Evolutionary conservation across 1,140 invertebrate genomes (phyloP), one percentile per base, ranked within the genome.

Genomic region (Agrypnia vestita): DNA sequence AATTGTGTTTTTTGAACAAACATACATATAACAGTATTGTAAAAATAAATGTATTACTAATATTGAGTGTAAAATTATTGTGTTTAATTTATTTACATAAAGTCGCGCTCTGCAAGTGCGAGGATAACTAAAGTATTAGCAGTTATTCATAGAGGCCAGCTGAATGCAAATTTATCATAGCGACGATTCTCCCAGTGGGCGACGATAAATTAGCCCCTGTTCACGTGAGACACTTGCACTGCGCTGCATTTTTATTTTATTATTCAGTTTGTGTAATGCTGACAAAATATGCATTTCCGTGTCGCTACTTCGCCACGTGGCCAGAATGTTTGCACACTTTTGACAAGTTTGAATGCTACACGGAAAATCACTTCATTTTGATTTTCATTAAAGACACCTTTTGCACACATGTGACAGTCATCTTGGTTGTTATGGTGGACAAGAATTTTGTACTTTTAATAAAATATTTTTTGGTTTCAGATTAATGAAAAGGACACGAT

Each of bases 201-300:
- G 17, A 15, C 73, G 46, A 80, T 80, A 80, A 80, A 80, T 80
- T 76, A 76, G 59, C 67, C 15, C 44, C 56, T 76, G 19, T 71
- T 80, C 73, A 43, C 55, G 73, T 59, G 78, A 64, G 72, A 51
- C 51, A 64, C 78, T 61, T 44, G 55, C 55, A 59, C 55, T 59
- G 15, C 64, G 7, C 64, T 13, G 19, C 25, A 59, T 25, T 69
- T n/a, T 77, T 76, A 21, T 76, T 76, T 43, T 47, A 35, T 46
- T 49, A 53, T 51, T 69, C 43, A 15, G 0, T 69, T 73, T 51
- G n/a, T 73, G 35, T 49, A 53, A n/a, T 44, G 51, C 13, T 73
- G 25, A 35, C 25, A 35, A 79, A 73, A 79, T 73, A 75, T 79
- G 62, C 64, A 79, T 79, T 62, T 46, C 25, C 25, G 69, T 75